These are phyloP conservation scores for Podilymbus podiceps DNA, from an alignment of 2,113 vertebrate species.

Conservation along the genomic window DNA sequence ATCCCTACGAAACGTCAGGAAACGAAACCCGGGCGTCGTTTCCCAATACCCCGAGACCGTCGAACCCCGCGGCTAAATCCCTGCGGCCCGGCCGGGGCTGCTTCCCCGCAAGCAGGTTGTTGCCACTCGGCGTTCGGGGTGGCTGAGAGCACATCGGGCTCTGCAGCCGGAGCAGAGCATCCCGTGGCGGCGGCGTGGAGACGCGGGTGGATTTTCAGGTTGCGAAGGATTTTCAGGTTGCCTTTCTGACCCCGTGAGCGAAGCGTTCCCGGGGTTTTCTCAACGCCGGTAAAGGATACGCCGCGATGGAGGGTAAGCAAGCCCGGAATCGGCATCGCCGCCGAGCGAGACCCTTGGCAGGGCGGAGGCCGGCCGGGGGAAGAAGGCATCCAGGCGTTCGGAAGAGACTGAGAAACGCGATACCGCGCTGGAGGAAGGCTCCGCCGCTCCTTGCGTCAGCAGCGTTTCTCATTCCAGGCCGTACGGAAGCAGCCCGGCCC, in stretches of 20 bases:
- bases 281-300: fast-evolving
- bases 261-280: background rate
- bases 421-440: fast-evolving
- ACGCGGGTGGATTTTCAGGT: no score
- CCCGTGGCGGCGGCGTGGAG: fast-evolving
- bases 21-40: fast-evolving
- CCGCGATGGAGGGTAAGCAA: fast-evolving
- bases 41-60: background rate
- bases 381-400: background rate
- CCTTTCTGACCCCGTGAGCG: fast-evolving
- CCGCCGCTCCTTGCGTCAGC: fast-evolving
- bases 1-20: fast-evolving
- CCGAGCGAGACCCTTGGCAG: fast-evolving
- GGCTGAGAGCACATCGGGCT: fast-evolving
- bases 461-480: fast-evolving
- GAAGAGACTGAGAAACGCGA: background rate
- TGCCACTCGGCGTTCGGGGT: fast-evolving
- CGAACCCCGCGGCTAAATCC: background rate
- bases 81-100: background rate
- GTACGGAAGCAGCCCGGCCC: fast-evolving
- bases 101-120: background rate
- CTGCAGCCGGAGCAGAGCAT: background rate
- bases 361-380: no score
- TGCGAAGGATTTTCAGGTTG: background rate
- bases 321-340: no score